These are phyloP conservation scores for Apamea monoglypha DNA, from an alignment of 2,888 invertebrate genomes.

Conservation along the genomic window DNA sequence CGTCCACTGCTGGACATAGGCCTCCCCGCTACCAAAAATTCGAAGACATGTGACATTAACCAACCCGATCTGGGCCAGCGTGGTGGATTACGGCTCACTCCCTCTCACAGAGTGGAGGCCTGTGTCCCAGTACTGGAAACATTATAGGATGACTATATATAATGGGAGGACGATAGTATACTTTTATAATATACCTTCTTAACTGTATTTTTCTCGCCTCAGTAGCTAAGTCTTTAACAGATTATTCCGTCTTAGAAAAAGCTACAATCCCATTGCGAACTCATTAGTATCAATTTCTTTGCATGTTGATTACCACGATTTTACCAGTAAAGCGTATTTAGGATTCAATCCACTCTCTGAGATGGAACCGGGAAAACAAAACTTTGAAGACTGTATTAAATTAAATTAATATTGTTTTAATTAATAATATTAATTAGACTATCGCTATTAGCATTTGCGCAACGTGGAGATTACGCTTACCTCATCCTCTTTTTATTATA, in stretches of 20 bases:
- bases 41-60: too few species aligned
- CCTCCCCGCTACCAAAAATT: too few species aligned
- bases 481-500: neutral
- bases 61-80: too few species aligned
- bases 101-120: too few species aligned
- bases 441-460: neutral
- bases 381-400: neutral
- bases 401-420: constrained; percentile 10
- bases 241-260: constrained; percentile 43
- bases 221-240: constrained; percentile 28
- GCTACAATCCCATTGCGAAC: constrained; percentile 38
- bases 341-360: constrained; percentile 26
- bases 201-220: constrained; percentile 15
- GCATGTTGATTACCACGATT: constrained; percentile 17
- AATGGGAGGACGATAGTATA: too few species aligned
- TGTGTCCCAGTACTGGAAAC: too few species aligned
- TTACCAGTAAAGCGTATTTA: constrained; percentile 8
- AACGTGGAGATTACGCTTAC: neutral
- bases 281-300: constrained; percentile 46
- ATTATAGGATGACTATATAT: too few species aligned
- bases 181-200: neutral
- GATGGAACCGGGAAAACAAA: constrained; percentile 3
- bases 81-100: too few species aligned
- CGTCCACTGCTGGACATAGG: too few species aligned
- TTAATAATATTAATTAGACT: neutral